Percentiles rank a stretch among this genome's conserved stretches.
Evolutionary conservation across 2,888 invertebrate species (phyloP).

Genomic region (Phanerotoma sp.): DNA sequence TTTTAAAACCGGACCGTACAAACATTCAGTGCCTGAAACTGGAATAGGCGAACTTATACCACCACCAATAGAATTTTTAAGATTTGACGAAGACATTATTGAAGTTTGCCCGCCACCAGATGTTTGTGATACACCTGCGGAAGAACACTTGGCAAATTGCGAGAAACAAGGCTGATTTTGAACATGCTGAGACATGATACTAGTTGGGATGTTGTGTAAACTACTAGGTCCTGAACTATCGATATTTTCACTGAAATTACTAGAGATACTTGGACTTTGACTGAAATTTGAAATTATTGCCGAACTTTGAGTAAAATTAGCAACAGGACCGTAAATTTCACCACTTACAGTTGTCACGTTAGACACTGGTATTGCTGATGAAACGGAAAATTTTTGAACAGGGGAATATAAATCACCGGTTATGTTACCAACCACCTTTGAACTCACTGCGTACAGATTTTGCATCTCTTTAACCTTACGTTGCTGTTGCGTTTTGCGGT

Average conservation of each 20-base stretch:
- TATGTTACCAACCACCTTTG: slow-evolving; percentile 43
- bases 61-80: slow-evolving; percentile 29
- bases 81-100: slow-evolving; percentile 21
- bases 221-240: slow-evolving; percentile 42
- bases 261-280: slow-evolving; percentile 47
- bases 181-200: slow-evolving; percentile 5
- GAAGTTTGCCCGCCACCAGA: slow-evolving; percentile 4
- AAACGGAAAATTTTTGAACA: slow-evolving; percentile 46
- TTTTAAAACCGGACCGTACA: slow-evolving; percentile 56
- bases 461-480: slow-evolving; percentile 51
- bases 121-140: neutral
- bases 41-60: slow-evolving; percentile 32
- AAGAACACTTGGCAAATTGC: slow-evolving; percentile 7
- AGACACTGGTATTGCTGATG: slow-evolving; percentile 26
- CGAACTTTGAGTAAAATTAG: slow-evolving; percentile 54
- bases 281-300: slow-evolving; percentile 53
- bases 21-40: slow-evolving; percentile 41
- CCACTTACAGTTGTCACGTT: slow-evolving; percentile 31
- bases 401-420: slow-evolving; percentile 50
- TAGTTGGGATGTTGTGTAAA: too few relatives aligned
- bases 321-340: slow-evolving; percentile 54
- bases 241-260: slow-evolving; percentile 46
- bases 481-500: slow-evolving; percentile 39
- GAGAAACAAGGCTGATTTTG: slow-evolving; percentile 18
- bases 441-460: slow-evolving; percentile 50